Evolutionary conservation across 2,113 vertebrate genomes (phyloP).

Genomic region (Tenrec ecaudatus): DNA sequence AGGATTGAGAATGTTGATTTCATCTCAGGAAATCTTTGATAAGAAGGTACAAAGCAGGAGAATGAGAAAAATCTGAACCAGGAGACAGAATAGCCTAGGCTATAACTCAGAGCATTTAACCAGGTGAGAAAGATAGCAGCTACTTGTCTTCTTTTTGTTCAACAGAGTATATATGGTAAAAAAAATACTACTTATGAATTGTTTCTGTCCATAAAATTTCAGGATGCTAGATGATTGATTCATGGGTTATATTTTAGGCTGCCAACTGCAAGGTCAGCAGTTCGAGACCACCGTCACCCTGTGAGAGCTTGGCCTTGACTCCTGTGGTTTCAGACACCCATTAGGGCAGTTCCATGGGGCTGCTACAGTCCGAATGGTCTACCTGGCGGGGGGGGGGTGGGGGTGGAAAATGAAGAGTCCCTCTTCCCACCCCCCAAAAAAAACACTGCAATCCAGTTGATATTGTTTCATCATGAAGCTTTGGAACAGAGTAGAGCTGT

Average conservation of each 20-base stretch:
- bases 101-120: constrained; percentile 38
- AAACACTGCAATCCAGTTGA: too few relatives aligned
- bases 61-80: not conserved
- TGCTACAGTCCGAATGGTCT: too few relatives aligned
- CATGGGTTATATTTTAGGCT: too few relatives aligned
- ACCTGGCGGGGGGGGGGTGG: too few relatives aligned
- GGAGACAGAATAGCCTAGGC: not conserved
- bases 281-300: too few relatives aligned
- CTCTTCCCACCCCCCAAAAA: too few relatives aligned
- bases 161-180: not conserved
- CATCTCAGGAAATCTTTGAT: constrained; percentile 59
- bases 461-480: too few relatives aligned
- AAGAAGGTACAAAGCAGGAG: not conserved
- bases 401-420: too few relatives aligned
- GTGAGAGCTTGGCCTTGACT: too few relatives aligned
- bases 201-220: not conserved
- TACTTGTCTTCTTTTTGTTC: constrained; percentile 35
- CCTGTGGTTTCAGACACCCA: too few relatives aligned
- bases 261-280: not conserved
- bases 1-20: constrained; percentile 57
- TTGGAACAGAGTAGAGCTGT: too few relatives aligned
- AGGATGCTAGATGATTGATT: not conserved
- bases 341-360: too few relatives aligned
- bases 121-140: not conserved
- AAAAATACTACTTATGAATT: constrained; percentile 28